Base-by-base conservation (phyloP, 2,888 invertebrate genomes). In the Listrodromus nycthemerus region DNA sequence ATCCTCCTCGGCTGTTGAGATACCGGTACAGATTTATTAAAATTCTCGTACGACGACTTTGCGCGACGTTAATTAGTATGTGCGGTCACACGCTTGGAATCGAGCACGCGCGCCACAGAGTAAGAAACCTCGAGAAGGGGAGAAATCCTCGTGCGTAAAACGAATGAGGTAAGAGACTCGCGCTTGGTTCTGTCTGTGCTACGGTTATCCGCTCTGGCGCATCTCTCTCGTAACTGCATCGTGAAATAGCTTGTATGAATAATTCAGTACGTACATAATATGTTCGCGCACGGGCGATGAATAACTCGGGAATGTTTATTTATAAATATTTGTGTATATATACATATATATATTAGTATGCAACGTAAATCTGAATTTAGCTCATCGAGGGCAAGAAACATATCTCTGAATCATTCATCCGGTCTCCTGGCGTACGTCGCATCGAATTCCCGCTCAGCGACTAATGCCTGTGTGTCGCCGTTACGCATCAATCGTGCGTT, bases 151-250 rank as follows among this genome's bases (percentile, higher is more conserved):
- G 74, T 74, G 74, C 80, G 30, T 66, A 66, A 33, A 58, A 66
- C 66, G 58, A 73, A 65, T 80, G 66, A 33, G 24, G 66, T 45
- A 61, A 74, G 63, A 74, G 66, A 73, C 73, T 73, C 52, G 73
- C 52, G 13, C 65, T 45, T 27, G 21, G 24, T 41, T 27, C 21
- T 61, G 21, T 76, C 1, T 6, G 19, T 79, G 37, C 52, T 71
- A 55, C 55, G 21, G 21, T 24, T 55, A 16, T n/a, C 1, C 58
- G 27, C 58, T 27, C 13, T n/a, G 6, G 30, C 58, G 27, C 16
- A 27, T 27, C 24, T 58, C 58, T 52, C 61, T 48, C 71, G 50
- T 65, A 69, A 70, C 37, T 63, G 33, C 63, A 24, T 45, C 37
- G 48, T 30, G 58, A 48, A 41, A 52, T 33, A 33, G 45, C 45